These are phyloP conservation scores for Lophotis ruficrista DNA, from an alignment of 2,113 vertebrate genomes.

Conservation along the genomic window DNA sequence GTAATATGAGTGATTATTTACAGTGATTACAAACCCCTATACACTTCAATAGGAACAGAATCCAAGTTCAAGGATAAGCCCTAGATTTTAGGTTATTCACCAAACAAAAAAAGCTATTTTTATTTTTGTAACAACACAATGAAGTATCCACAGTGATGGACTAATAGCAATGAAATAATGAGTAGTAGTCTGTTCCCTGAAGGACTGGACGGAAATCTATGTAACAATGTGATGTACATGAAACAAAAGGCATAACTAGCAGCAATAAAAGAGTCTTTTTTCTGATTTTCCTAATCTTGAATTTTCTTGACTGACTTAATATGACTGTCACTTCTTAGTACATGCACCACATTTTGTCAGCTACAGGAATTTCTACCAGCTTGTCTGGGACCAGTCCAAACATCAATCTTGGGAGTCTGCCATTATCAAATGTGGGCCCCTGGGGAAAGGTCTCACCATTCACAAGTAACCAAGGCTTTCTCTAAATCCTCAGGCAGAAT, in stretches of 20 bases:
- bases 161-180: neutral
- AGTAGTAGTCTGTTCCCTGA: neutral
- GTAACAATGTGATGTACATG: neutral
- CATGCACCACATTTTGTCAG: neutral
- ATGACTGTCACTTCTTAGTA: neutral
- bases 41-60: neutral
- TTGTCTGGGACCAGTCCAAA: neutral
- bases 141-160: neutral
- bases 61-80: neutral
- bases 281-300: neutral
- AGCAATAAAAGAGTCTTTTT: neutral
- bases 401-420: neutral
- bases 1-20: rapidly evolving
- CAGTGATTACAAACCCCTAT: neutral
- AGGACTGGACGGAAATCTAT: neutral
- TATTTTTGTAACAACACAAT: neutral
- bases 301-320: neutral
- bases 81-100: neutral
- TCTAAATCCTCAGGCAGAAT: neutral
- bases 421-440: neutral
- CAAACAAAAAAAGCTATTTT: neutral
- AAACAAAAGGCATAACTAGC: neutral
- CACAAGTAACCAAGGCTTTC: neutral
- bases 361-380: neutral
- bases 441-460: neutral